Conservation (phyloP, 2,113 vertebrate species). For the Dipodomys ordii region DNA sequence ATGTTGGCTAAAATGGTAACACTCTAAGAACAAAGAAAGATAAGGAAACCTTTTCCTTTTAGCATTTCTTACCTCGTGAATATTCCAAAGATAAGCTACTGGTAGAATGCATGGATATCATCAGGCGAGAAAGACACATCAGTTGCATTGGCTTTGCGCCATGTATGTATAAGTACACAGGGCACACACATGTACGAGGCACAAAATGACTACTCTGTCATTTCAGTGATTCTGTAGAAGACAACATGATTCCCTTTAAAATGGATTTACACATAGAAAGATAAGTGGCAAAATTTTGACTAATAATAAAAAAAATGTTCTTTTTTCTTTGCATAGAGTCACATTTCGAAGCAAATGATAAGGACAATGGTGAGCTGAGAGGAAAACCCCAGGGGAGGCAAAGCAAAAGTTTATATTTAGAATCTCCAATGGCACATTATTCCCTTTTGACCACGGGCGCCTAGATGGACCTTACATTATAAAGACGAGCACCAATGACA, state of each 20-base stretch:
- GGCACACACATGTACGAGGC: not conserved
- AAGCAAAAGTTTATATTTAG: not conserved
- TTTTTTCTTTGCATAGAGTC: constrained; percentile 39
- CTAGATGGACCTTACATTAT: not conserved
- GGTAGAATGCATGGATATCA: not conserved
- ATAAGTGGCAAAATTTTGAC: not conserved
- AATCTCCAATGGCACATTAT: not conserved
- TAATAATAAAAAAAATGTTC: constrained; percentile 15
- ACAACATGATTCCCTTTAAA: not conserved
- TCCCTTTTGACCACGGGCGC: not conserved
- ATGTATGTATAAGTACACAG: not conserved
- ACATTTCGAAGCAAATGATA: constrained; percentile 36
- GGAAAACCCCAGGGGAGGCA: not conserved
- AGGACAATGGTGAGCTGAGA: not conserved
- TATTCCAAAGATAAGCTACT: not conserved
- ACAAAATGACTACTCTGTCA: not conserved
- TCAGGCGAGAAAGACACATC: not conserved
- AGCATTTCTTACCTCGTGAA: not conserved
- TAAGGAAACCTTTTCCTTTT: not conserved
- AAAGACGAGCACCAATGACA: not conserved
- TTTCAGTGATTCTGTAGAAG: not conserved
- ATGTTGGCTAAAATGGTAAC: not conserved
- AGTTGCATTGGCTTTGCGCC: not conserved
- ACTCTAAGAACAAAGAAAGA: constrained; percentile 17
- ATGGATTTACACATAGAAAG: not conserved